These are phyloP conservation scores for Erannis defoliaria DNA, from an alignment of 2,888 invertebrate species.

Conservation along the genomic window DNA sequence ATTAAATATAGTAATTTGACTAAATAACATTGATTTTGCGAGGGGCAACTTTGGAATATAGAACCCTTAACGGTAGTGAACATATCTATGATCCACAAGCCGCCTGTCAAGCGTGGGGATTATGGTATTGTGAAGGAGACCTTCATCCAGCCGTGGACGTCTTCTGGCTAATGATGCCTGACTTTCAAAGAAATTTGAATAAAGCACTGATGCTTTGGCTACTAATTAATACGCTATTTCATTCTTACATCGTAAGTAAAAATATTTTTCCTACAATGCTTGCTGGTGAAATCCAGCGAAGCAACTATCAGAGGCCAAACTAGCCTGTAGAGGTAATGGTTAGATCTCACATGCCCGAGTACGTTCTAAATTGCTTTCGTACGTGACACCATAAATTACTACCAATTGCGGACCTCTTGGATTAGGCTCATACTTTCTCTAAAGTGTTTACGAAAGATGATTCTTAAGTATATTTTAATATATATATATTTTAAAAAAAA, in stretches of 20 bases:
- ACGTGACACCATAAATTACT: slow-evolving; percentile 70
- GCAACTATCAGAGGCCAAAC: slow-evolving; percentile 19
- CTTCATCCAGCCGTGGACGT: no score
- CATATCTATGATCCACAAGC: no score
- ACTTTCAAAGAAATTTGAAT: no score
- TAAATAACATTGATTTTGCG: no score
- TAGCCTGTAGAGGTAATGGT: slow-evolving; percentile 31
- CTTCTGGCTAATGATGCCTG: no score
- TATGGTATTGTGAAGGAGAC: no score
- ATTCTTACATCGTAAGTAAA: neutral
- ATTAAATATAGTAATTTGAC: no score
- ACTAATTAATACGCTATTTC: no score
- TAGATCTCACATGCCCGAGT: slow-evolving; percentile 52
- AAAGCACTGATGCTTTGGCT: no score
- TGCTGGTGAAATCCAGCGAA: slow-evolving; percentile 9
- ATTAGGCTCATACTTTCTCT: slow-evolving; percentile 63
- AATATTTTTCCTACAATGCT: neutral
- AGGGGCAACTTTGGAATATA: no score
- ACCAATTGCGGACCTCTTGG: slow-evolving; percentile 58
- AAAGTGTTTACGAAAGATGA: slow-evolving; percentile 38
- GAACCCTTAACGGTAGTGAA: no score
- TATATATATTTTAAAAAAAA: neutral
- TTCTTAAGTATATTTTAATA: neutral
- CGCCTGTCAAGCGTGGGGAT: no score
- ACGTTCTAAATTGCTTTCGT: slow-evolving; percentile 59